Evolutionary conservation across 2,113 vertebrate species (phyloP), one percentile per base, ranked within the genome.

Genomic region (Rhinogobius similis): DNA sequence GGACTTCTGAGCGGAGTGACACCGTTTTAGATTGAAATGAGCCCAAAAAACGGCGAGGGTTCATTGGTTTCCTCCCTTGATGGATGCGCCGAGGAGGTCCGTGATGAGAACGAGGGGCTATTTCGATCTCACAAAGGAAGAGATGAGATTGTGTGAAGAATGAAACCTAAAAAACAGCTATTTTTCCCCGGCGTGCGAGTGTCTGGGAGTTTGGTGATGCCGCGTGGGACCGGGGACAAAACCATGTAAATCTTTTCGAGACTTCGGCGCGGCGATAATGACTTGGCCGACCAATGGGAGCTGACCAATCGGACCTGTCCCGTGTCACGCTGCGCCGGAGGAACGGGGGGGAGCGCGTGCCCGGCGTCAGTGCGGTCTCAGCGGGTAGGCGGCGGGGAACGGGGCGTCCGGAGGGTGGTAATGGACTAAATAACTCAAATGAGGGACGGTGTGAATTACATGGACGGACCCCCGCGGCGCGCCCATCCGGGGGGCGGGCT

Each of bases 381-480:
- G 86, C 86, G 87, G 89, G 90, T 85, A 88, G 55, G 76, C 87
- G 66, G 62, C 26, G 24, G 69, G 82, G 86, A 87, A 78, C 79
- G 81, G 85, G 72, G 75, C 61, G 67, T 77, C 82, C 76, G 18
- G 24, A 67, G 78, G 84, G 85, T 89, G 90, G 89, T 90, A 90
- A 91, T 91, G 80, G 89, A 90, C 88, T 90, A 91, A 91, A 91
- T 91, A 90, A 90, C 89, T 90, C 88, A 91, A 91, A 91, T 91
- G 90, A 91, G 87, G 77, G 81, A 79, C 77, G 86, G 90, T 91
- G 90, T 87, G 90, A 91, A 91, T 91, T 91, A 91, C 88, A 90
- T 90, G 77, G 81, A 87, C 70, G 84, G 77, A 73, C 75, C 81
- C 90, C 88, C 16, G 81, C 89, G 90, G 89, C 76, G 89, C 89